phyloP scores from a whole-genome alignment of 37 sponge, comb jelly and placozoan genomes.

The Eunapius fragilis region DNA sequence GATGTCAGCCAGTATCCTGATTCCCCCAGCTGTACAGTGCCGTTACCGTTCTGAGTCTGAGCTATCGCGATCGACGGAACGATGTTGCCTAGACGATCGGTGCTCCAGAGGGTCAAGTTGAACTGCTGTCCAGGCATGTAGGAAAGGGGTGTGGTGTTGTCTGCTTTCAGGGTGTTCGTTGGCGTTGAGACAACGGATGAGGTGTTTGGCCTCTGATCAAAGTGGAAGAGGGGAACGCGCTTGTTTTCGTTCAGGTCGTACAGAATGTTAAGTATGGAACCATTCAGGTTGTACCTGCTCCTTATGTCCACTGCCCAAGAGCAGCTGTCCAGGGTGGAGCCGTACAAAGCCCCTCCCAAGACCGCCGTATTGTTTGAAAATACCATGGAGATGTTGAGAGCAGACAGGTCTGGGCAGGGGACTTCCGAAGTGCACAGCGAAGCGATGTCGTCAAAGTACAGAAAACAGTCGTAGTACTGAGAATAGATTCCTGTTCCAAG shows the following conservation, averaged over 20 bases:
- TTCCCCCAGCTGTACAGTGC: neutral
- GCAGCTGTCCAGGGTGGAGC: constrained; percentile 54
- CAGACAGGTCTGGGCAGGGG: constrained; percentile 5
- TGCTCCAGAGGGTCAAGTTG: neutral
- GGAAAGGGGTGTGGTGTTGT: neutral
- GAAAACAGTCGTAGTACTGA: constrained; percentile 23
- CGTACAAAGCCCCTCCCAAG: constrained; percentile 24
- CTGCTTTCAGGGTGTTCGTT: neutral
- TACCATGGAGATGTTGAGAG: constrained; percentile 11
- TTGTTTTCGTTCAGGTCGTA: neutral
- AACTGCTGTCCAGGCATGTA: neutral
- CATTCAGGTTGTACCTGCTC: neutral
- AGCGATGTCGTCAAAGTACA: constrained; percentile 26
- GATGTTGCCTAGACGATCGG: neutral
- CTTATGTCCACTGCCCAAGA: constrained; percentile 7
- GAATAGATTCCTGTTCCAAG: too few species aligned
- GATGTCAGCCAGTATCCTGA: neutral
- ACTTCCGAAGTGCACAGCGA: neutral
- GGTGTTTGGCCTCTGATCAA: neutral
- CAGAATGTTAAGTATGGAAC: neutral
- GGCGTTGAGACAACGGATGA: neutral
- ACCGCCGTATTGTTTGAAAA: constrained; percentile 26
- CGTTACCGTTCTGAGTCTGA: neutral
- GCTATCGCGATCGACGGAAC: neutral
- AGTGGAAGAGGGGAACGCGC: constrained; percentile 11